Evolutionary conservation across 2,888 invertebrate species (phyloP), one percentile per base, ranked within the genome.

Genomic region (Andrena bucephala): DNA sequence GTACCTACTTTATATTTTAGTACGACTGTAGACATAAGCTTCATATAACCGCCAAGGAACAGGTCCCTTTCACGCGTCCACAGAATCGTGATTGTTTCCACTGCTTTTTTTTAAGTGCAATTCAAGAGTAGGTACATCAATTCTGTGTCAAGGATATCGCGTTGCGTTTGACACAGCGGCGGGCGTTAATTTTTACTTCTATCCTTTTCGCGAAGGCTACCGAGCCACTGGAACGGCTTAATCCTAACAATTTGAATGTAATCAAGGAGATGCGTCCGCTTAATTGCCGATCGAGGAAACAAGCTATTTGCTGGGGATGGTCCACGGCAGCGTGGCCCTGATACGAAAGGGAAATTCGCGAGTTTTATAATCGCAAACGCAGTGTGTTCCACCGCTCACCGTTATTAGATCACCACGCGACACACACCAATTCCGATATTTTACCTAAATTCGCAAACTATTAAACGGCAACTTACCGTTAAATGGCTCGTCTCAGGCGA

Each of bases 191-290:
- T 81, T 82, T 82, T 68, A 70, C 59, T 78, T 76, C 29, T 63
- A 75, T 75, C 33, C 63, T 68, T 65, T 81, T 65, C 31, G 42
- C 66, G 86, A 87, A 89, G 89, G 89, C 85, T 83, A 68, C 72
- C 82, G 84, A 80, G 77, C 76, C 75, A 80, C 76, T 89, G 91
- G 90, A 91, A 91, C 87, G 84, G 72, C 77, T 80, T 82, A 77
- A 88, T 89, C 83, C 78, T 84, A 85, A 82, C 85, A 86, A 87
- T 87, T 86, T 82, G 69, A 70, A 80, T 57, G 80, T 79, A 84
- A 83, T 85, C 84, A 85, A 87, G 24, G 0, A 66, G 83, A 83
- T 78, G 86, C 85, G 80, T 76, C 81, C 50, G 78, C 66, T 77
- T 87, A 89, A 90, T 89, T 88, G 85, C 80, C 76, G 65, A 65